Evolutionary conservation across 1,140 invertebrate genomes (phyloP), one percentile per base, ranked within the genome.

Genomic region (Drosophila nasuta): DNA sequence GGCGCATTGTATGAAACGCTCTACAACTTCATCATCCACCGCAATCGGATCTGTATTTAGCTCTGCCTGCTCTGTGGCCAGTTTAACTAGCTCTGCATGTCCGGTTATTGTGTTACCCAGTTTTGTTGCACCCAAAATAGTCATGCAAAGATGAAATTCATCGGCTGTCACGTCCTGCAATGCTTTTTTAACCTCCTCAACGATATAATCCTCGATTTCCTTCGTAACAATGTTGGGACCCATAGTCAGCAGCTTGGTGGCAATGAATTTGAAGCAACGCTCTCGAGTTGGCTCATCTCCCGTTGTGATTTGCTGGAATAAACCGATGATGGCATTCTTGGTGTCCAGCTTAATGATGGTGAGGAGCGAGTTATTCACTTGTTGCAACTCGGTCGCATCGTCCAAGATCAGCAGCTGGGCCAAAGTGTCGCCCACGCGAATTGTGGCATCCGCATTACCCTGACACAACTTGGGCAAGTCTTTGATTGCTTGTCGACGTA

Each of bases 401-500:
- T 98, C 96, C 43, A 97, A 95, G 91, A 97, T 96, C 49, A 99
- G 93, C 35, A 99, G 93, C 91, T 99, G 98, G 10, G 96, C 96
- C 58, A 99, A 94, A 75, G 98, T 97, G 93, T 99, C 97, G 52
- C 97, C 96, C 91, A 99, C 97, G 93, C 96, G 96, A 25, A 96
- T 94, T 4, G 98, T 95, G 88, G 97, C 95, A 75, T 97, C 96
- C 76, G 96, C 96, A 65, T 95, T 96, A 77, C 96, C 96, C 92
- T 97, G 97, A 86, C 97, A 98, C 57, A 99, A 93, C 20, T 94
- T 94, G 30, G 98, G 97, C 62, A 99, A 93, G 92, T 98, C 97
- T 94, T 98, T 98, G 72, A 99, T 98, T 5, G 97, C 98, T 94
- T 98, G 97, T 89, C 98, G 98, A 20, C 98, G 94, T 82, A 98